Evolutionary conservation across 2,797 vertebrate genomes (phyloP).

Genomic region (Acestrorhynchus altus): DNA sequence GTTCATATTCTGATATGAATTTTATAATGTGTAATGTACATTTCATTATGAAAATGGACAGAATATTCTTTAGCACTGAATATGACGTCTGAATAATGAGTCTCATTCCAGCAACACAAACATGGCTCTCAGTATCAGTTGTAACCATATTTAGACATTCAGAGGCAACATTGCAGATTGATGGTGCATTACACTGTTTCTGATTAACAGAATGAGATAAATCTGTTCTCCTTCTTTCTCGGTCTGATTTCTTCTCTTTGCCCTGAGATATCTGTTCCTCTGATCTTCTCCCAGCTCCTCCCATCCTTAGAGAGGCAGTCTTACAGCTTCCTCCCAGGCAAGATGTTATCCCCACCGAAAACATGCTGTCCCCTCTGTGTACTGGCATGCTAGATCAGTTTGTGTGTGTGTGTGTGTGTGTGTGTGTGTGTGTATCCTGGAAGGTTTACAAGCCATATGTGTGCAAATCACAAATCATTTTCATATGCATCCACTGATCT

Average conservation of each 20-base stretch:
- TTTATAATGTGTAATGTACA: too few species aligned
- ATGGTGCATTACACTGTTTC: neutral
- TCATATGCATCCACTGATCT: too few species aligned
- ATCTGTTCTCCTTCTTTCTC: conserved; percentile 27
- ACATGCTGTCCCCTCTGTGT: neutral
- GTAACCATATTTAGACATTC: neutral
- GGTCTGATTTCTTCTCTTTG: neutral
- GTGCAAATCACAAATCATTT: too few species aligned
- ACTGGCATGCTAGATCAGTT: neutral
- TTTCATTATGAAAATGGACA: too few species aligned
- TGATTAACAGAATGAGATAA: conserved; percentile 3
- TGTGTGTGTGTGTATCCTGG: conserved; percentile 3
- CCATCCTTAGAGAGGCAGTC: conserved; percentile 26
- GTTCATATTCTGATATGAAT: too few species aligned
- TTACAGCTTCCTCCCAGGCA: conserved; percentile 20
- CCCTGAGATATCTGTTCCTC: conserved; percentile 12
- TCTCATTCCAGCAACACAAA: neutral
- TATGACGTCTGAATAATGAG: too few species aligned
- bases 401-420: conserved; percentile 1
- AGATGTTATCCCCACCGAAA: conserved; percentile 30
- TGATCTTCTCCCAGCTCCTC: conserved; percentile 40
- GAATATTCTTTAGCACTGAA: too few species aligned
- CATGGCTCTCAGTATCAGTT: neutral
- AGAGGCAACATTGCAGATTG: neutral
- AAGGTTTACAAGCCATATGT: neutral